Conservation (phyloP, 2,797 vertebrate species). For the Sebastes vulpes region DNA sequence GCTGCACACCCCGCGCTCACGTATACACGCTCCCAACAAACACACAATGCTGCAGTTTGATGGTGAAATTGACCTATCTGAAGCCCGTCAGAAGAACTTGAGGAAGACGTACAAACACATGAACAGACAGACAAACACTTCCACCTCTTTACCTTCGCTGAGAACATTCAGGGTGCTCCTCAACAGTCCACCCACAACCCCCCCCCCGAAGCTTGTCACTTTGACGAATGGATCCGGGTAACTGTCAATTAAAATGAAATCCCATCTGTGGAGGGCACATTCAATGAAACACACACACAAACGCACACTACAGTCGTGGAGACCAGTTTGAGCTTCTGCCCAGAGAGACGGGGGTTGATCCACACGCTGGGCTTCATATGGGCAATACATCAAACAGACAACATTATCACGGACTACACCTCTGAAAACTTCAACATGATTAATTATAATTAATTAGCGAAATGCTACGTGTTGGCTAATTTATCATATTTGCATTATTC, state of each 20-base stretch:
- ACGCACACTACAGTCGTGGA: slow-evolving; percentile 39
- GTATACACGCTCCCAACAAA: slow-evolving; percentile 23
- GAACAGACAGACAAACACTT: slow-evolving; percentile 33
- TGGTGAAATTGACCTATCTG: slow-evolving; percentile 76
- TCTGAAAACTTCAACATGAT: slow-evolving; percentile 83
- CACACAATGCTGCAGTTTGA: slow-evolving; percentile 53
- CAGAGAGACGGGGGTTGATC: slow-evolving; percentile 71
- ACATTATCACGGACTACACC: slow-evolving; percentile 80
- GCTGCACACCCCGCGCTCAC: slow-evolving; percentile 41
- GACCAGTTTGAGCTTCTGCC: slow-evolving; percentile 63
- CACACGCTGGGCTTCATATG: slow-evolving; percentile 68
- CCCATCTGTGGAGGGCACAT: slow-evolving; percentile 77
- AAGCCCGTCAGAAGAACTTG: slow-evolving; percentile 52
- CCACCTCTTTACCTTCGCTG: slow-evolving; percentile 37
- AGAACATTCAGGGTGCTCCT: slow-evolving; percentile 46
- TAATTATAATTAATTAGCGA: slow-evolving; percentile 85
- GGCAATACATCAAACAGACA: slow-evolving; percentile 84
- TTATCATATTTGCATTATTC: slow-evolving; percentile 86
- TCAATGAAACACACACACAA: slow-evolving; percentile 45
- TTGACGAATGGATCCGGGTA: slow-evolving; percentile 83
- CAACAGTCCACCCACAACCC: slow-evolving; percentile 22
- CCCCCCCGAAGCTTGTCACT: slow-evolving; percentile 56
- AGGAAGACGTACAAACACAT: slow-evolving; percentile 53
- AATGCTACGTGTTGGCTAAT: slow-evolving; percentile 79
- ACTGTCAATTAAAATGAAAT: slow-evolving; percentile 87